phyloP scores from a whole-genome alignment of 2,797 vertebrate genomes.

The Apodemus agrarius region DNA sequence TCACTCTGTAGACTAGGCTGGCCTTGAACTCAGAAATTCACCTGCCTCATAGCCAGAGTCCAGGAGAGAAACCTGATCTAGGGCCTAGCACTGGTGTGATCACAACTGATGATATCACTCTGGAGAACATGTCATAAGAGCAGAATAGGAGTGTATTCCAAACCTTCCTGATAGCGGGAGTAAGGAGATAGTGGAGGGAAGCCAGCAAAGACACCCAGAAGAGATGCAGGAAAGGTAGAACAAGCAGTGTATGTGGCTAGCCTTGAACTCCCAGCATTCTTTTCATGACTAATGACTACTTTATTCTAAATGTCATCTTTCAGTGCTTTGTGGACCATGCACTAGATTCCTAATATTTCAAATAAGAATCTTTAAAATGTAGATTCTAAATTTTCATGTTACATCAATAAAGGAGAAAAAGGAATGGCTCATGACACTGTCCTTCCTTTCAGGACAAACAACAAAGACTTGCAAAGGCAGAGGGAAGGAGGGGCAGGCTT shows the following conservation, averaged over 20 bases:
- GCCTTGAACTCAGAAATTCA: no score
- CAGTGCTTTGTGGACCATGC: neutral
- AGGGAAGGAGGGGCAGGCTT: neutral
- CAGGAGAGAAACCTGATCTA: neutral
- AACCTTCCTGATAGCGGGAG: neutral
- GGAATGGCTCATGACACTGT: conserved; percentile 7
- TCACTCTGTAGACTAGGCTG: no score
- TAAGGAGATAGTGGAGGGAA: neutral
- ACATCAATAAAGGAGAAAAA: conserved; percentile 5
- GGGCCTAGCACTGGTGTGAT: neutral
- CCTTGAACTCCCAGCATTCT: neutral
- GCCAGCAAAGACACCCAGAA: neutral
- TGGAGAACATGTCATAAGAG: neutral
- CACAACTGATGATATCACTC: neutral
- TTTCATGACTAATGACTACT: neutral
- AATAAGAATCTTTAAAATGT: conserved; percentile 19
- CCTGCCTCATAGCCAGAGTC: neutral
- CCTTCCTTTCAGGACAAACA: neutral
- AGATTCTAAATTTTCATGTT: neutral
- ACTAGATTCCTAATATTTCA: conserved; percentile 1
- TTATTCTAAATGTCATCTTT: conserved; percentile 34
- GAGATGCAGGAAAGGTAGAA: neutral
- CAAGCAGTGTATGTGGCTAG: neutral
- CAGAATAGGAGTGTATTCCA: neutral
- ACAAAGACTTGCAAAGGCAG: neutral